Conservation (phyloP, 37 sponge, comb jelly and placozoan genomes). For the Mnemiopsis leidyi region DNA sequence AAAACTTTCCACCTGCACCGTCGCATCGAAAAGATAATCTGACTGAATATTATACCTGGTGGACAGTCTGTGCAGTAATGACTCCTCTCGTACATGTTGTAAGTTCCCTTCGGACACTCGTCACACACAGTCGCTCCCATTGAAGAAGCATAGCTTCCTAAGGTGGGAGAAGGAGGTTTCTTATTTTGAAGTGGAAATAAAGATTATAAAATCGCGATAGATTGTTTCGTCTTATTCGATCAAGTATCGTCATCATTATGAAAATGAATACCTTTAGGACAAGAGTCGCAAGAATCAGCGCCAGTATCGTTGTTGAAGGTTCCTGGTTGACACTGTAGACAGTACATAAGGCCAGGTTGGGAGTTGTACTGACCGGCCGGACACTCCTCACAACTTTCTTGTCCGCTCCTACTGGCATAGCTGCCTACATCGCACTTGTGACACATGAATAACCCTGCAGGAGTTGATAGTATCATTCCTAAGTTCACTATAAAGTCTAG, state of each 20-base stretch:
- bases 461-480: too few relatives aligned
- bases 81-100: constrained; percentile 15
- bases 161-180: neutral
- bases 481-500: too few relatives aligned
- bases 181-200: too few relatives aligned
- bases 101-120: constrained; percentile 13
- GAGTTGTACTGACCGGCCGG: constrained; percentile 11
- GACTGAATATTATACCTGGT: too few relatives aligned
- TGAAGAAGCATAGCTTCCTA: neutral
- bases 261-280: neutral
- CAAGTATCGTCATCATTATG: too few relatives aligned
- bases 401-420: neutral
- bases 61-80: neutral
- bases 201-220: too few relatives aligned
- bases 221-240: too few relatives aligned
- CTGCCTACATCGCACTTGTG: neutral
- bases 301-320: neutral
- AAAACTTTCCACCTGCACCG: too few relatives aligned
- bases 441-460: constrained; percentile 23
- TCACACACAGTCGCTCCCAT: neutral
- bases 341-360: neutral
- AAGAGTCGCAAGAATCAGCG: neutral
- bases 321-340: constrained; percentile 20
- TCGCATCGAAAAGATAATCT: too few relatives aligned
- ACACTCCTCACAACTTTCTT: neutral